A percentile compares a stretch with the other conserved stretches of the same genome.
These are phyloP conservation scores for Hormiphora californensis DNA, from an alignment of 37 sponge, comb jelly and placozoan species.

Conservation along the genomic window DNA sequence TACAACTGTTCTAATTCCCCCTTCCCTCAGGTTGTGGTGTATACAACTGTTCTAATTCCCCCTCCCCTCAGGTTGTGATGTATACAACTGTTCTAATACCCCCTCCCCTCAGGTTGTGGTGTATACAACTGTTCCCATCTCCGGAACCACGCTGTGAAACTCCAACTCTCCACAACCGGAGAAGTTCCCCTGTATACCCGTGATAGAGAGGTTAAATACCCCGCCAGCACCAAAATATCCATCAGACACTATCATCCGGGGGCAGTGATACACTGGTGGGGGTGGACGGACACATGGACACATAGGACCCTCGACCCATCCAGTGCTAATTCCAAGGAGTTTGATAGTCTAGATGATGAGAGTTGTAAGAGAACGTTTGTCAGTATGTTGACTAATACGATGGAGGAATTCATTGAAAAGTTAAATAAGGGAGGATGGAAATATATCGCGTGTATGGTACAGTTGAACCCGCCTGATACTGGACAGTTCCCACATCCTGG, in stretches of 20 bases:
- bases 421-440: constrained; percentile 45
- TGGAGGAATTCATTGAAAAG: neutral
- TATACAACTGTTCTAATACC: no score
- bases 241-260: constrained; percentile 39
- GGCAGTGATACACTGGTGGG: constrained; percentile 22
- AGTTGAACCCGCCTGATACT: no score
- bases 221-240: neutral
- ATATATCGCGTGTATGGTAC: constrained; percentile 17
- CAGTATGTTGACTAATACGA: constrained; percentile 15
- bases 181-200: constrained; percentile 7
- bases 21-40: no score
- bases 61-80: no score
- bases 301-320: neutral
- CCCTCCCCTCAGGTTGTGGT: neutral
- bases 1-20: no score
- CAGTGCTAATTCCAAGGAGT: neutral
- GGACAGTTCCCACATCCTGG: no score
- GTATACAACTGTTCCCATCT: constrained; percentile 10
- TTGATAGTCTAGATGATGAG: constrained; percentile 33
- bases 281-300: constrained; percentile 50
- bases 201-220: constrained; percentile 26
- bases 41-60: no score
- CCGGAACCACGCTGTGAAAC: constrained; percentile 44
- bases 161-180: neutral
- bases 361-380: constrained; percentile 26